Conservation (phyloP, 2,888 invertebrate species). For the Mimas tiliae region DNA sequence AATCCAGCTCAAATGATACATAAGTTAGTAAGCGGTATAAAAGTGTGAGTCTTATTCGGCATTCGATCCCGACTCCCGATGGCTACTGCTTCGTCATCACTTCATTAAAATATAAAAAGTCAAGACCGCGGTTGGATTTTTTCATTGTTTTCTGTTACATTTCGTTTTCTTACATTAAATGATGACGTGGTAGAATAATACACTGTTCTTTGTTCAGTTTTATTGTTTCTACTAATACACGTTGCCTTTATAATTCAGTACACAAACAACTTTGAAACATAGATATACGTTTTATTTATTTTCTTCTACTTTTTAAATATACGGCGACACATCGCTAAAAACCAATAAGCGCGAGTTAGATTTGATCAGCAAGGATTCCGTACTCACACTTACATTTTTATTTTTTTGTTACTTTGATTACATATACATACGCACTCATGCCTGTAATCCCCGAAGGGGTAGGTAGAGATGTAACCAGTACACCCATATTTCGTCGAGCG, state of each 20-base stretch:
- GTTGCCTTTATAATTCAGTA: not conserved
- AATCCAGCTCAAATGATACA: not conserved
- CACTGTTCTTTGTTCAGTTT: not conserved
- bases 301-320: not conserved
- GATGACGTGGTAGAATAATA: not conserved
- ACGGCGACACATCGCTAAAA: too few species aligned
- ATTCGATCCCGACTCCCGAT: not conserved
- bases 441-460: too few species aligned
- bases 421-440: too few species aligned
- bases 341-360: too few species aligned
- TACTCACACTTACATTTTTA: too few species aligned
- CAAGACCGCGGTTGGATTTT: not conserved
- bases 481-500: too few species aligned
- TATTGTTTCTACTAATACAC: not conserved
- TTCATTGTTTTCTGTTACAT: constrained; percentile 16
- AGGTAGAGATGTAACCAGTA: too few species aligned
- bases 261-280: not conserved
- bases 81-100: constrained; percentile 4
- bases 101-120: constrained; percentile 17
- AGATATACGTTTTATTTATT: not conserved
- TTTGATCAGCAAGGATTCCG: too few species aligned
- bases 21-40: not conserved
- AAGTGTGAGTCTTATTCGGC: not conserved
- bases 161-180: not conserved
- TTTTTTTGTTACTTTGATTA: too few species aligned